Evolutionary conservation across 2,888 invertebrate species (phyloP).

Genomic region (Drosophila barbarae): DNA sequence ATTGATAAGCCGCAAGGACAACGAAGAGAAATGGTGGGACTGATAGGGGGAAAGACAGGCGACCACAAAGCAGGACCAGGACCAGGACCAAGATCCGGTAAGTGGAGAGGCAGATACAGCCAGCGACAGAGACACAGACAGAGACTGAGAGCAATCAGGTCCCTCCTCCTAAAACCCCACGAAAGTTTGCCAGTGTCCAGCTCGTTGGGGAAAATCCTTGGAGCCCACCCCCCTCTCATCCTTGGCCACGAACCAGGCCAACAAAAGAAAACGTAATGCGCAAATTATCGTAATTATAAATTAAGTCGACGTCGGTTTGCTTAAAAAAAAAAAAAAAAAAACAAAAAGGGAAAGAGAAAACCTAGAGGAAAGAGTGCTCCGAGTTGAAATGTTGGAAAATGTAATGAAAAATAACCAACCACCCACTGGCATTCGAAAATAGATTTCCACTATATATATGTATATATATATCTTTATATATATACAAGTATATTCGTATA

Average conservation of each 20-base stretch:
- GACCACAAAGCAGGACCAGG: background rate
- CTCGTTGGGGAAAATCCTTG: background rate
- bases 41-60: conserved; percentile 4
- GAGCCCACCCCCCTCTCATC: background rate
- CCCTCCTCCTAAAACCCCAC: background rate
- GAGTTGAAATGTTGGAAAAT: conserved; percentile 65
- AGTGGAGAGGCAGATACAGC: background rate
- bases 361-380: background rate
- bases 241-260: conserved; percentile 41
- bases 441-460: conserved; percentile 60
- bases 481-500: conserved; percentile 8
- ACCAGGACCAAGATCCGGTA: conserved; percentile 1
- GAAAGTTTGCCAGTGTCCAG: conserved; percentile 6
- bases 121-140: background rate
- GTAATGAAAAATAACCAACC: conserved; percentile 63
- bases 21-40: conserved; percentile 39
- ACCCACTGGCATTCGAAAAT: conserved; percentile 67
- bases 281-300: conserved; percentile 74
- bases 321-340: conserved; percentile 2
- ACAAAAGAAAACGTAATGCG: conserved; percentile 74
- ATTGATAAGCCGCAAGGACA: conserved; percentile 77
- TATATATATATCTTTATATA: background rate
- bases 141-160: conserved; percentile 3
- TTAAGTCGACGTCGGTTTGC: conserved; percentile 71
- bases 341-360: background rate